Conservation (phyloP, 2,113 vertebrate species). For the Sigmodon hispidus region DNA sequence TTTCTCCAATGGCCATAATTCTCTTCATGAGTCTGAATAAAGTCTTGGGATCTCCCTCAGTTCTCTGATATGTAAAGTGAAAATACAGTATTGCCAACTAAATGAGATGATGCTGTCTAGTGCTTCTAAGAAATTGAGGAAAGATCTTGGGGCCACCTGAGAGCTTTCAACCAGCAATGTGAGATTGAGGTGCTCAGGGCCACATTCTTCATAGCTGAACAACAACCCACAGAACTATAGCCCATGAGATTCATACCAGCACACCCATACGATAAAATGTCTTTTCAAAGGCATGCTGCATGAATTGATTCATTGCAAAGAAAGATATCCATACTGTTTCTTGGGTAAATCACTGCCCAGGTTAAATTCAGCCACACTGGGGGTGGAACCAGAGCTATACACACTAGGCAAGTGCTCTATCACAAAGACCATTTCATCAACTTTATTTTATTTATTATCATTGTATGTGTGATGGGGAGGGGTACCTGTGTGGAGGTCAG, state of each 20-base stretch:
- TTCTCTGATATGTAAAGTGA: neutral
- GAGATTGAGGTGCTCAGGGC: rapidly evolving
- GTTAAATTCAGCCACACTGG: no score
- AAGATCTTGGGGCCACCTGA: neutral
- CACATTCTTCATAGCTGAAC: rapidly evolving
- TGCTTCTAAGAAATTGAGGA: neutral
- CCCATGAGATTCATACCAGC: rapidly evolving
- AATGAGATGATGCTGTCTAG: neutral
- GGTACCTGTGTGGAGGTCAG: neutral
- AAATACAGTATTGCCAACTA: rapidly evolving
- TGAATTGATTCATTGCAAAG: neutral
- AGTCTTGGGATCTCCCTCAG: neutral
- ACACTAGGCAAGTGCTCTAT: neutral
- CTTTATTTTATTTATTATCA: neutral
- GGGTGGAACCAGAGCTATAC: neutral
- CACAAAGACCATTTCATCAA: neutral
- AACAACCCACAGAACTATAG: rapidly evolving
- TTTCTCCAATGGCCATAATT: neutral
- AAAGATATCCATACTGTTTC: neutral
- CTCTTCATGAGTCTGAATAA: neutral
- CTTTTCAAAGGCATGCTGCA: neutral
- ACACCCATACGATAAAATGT: rapidly evolving
- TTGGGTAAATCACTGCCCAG: neutral
- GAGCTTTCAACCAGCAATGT: neutral
- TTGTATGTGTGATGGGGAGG: neutral